phyloP scores from a whole-genome alignment of 1,140 invertebrate species.

The Tyrophagus putrescentiae region DNA sequence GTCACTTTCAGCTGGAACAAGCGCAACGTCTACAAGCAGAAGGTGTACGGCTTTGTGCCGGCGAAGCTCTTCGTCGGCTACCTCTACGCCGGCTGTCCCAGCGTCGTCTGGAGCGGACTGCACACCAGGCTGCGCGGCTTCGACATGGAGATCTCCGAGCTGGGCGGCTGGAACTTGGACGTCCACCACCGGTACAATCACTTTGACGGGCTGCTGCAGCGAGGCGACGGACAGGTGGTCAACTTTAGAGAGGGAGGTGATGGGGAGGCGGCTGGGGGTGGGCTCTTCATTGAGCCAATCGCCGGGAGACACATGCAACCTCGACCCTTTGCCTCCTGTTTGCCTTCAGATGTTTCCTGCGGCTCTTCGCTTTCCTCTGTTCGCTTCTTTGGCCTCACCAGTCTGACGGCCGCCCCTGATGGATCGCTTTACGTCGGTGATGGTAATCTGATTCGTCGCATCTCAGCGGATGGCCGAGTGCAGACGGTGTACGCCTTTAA shows the following conservation, averaged over 20 bases:
- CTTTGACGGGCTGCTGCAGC: conserved; percentile 84
- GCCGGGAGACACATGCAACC: conserved; percentile 56
- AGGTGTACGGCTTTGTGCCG: conserved; percentile 65
- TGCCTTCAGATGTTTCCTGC: conserved; percentile 40
- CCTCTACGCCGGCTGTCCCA: conserved; percentile 66
- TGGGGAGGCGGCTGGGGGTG: background rate
- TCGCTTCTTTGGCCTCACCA: conserved; percentile 70
- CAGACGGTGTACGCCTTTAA: conserved; percentile 31
- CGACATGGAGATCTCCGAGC: conserved; percentile 87
- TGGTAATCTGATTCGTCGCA: conserved; percentile 82
- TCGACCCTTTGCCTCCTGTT: conserved; percentile 44
- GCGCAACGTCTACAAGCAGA: conserved; percentile 40
- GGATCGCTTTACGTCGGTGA: conserved; percentile 93
- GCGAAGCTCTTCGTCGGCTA: conserved; percentile 67
- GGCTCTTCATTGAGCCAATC: conserved; percentile 32
- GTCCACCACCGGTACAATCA: conserved; percentile 98
- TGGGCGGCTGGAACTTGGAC: conserved; percentile 91
- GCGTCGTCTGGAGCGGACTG: conserved; percentile 81
- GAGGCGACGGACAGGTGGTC: conserved; percentile 81
- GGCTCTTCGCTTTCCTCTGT: conserved; percentile 35
- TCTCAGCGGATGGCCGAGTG: conserved; percentile 49
- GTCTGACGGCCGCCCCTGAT: conserved; percentile 80
- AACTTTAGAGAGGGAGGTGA: conserved; percentile 63
- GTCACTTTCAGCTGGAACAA: conserved; percentile 40
- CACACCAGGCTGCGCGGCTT: conserved; percentile 83